These are phyloP conservation scores for Pseudococcus viburni DNA, from an alignment of 2,888 invertebrate genomes.

Conservation along the genomic window DNA sequence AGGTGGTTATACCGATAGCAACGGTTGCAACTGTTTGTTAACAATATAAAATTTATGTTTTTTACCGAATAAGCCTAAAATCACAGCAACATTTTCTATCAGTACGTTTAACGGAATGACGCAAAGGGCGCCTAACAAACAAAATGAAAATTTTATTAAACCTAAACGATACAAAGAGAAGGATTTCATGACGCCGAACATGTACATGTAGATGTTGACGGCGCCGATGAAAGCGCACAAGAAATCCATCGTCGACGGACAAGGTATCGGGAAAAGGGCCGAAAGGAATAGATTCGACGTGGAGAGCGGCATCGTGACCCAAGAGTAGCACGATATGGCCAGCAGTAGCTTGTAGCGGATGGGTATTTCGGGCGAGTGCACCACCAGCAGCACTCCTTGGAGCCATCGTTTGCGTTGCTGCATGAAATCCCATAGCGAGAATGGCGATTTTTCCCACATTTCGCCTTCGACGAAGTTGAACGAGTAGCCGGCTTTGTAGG, in stretches of 20 bases:
- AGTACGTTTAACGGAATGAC: constrained; percentile 94
- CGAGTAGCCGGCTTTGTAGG: constrained; percentile 89
- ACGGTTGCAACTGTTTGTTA: constrained; percentile 87
- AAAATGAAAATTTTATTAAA: constrained; percentile 82
- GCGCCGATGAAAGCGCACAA: constrained; percentile 92
- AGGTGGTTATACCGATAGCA: constrained; percentile 76
- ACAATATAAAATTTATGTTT: constrained; percentile 98
- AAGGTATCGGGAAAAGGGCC: constrained; percentile 88
- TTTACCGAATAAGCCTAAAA: constrained; percentile 94
- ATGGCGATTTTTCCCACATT: constrained; percentile 99
- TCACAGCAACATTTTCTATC: constrained; percentile 94
- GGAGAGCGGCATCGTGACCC: constrained; percentile 94
- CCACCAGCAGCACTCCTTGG: constrained; percentile 90
- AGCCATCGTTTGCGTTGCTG: constrained; percentile 98
- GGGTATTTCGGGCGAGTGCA: constrained; percentile 88
- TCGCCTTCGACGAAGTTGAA: constrained; percentile 98
- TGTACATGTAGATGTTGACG: constrained; percentile 97
- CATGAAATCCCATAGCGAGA: constrained; percentile 93
- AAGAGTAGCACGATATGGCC: constrained; percentile 92
- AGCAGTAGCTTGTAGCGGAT: constrained; percentile 84
- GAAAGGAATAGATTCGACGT: constrained; percentile 91
- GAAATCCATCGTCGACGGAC: constrained; percentile 86
- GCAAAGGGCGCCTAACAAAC: constrained; percentile 87
- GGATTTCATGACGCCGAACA: constrained; percentile 97
- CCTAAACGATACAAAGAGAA: constrained; percentile 92